A percentile compares a stretch with the other conserved stretches of the same genome.
These are phyloP conservation scores for Caenorhabditis briggsae DNA, from an alignment of 1,140 invertebrate genomes.

Conservation along the genomic window DNA sequence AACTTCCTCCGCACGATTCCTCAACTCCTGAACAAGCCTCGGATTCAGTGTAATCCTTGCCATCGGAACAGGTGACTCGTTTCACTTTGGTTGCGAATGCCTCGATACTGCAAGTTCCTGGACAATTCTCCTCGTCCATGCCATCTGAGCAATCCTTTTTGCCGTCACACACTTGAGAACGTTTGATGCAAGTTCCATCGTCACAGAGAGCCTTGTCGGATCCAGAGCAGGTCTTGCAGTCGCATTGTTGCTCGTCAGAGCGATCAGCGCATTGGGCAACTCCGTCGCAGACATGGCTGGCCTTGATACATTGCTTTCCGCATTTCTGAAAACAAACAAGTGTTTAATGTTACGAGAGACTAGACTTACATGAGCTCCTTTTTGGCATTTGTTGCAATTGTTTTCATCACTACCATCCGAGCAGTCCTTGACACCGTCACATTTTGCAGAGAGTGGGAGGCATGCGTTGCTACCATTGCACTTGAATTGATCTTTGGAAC, in stretches of 20 bases:
- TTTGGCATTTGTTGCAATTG: slow-evolving; percentile 48
- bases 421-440: slow-evolving; percentile 63
- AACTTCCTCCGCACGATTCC: neutral
- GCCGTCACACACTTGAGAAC: slow-evolving; percentile 59
- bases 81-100: neutral
- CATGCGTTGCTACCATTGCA: slow-evolving; percentile 43
- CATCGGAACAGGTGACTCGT: slow-evolving; percentile 1
- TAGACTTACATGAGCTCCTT: slow-evolving; percentile 53
- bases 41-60: neutral
- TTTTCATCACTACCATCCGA: slow-evolving; percentile 58
- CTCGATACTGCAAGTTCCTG: slow-evolving; percentile 47
- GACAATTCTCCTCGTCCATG: slow-evolving; percentile 60
- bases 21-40: slow-evolving; percentile 35
- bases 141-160: slow-evolving; percentile 56
- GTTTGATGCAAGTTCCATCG: slow-evolving; percentile 60
- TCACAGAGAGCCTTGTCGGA: slow-evolving; percentile 54
- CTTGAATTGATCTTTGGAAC: slow-evolving; percentile 47
- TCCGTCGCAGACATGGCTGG: slow-evolving; percentile 63
- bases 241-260: slow-evolving; percentile 61
- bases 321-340: slow-evolving; percentile 47
- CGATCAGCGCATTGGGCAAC: slow-evolving; percentile 60
- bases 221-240: slow-evolving; percentile 59
- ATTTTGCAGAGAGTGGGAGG: slow-evolving; percentile 38
- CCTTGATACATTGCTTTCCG: slow-evolving; percentile 56
- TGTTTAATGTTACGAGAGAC: neutral